Conservation (phyloP, 2,797 vertebrate genomes). For the Coendou prehensilis region DNA sequence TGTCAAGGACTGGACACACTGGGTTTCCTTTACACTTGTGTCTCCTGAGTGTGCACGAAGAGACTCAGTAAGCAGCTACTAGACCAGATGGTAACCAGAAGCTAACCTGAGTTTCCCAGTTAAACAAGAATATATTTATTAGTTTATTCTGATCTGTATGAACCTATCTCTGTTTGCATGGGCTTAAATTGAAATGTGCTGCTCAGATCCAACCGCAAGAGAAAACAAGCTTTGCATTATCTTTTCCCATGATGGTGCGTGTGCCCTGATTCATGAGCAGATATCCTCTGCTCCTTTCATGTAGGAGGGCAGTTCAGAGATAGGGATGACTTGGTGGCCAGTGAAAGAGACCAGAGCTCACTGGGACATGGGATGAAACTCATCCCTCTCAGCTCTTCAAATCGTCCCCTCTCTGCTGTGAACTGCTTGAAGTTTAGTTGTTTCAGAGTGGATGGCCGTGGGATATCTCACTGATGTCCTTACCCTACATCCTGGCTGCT, state of each 20-base stretch:
- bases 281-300: background rate
- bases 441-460: background rate
- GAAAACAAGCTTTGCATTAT: background rate
- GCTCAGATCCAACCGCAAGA: background rate
- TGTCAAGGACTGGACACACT: background rate
- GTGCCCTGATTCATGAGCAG: background rate
- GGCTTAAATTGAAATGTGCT: background rate
- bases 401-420: no score
- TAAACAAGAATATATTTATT: slow-evolving; percentile 38
- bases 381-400: background rate
- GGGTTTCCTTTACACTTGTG: background rate
- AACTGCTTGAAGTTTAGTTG: background rate
- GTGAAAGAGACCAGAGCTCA: background rate
- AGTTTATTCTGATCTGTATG: background rate
- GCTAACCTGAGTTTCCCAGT: background rate
- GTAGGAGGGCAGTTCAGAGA: background rate
- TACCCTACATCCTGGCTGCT: background rate
- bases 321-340: background rate
- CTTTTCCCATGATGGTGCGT: background rate
- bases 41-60: background rate
- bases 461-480: background rate
- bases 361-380: background rate
- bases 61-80: background rate
- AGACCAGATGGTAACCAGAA: slow-evolving; percentile 29
- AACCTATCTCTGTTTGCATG: background rate